Evolutionary conservation across 2,888 invertebrate genomes (phyloP), one percentile per base, ranked within the genome.

Genomic region (Macaria liturata): DNA sequence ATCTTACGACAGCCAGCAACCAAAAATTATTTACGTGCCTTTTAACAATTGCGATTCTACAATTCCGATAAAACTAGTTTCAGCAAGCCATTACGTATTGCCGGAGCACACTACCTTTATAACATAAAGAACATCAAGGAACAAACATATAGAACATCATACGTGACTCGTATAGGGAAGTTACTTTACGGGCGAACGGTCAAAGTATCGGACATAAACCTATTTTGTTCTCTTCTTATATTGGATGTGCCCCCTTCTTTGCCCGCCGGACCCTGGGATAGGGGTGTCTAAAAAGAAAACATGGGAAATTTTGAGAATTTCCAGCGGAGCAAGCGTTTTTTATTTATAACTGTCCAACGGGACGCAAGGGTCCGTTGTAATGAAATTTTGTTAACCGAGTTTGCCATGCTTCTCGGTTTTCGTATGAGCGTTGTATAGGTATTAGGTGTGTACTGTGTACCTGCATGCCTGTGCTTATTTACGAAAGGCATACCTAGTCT

Each of bases 151-250:
- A 49, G 45, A 52, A 59, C 55, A 59, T 60, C 57, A 64, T 59
- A 57, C 64, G 62, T 56, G 56, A 82, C 79, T 86, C 80, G 81
- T 77, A 80, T 74, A 86, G 83, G 81, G 82, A 85, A 90, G 87
- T 91, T 88, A 87, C 83, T 88, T 89, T 86, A 90, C 91, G 90
- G 90, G 76, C 85, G 85, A 90, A 83, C 87, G 91, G 91, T 91
- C 91, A 91, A 91, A 91, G 91, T 91, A 87, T 90, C 88, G 86
- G 86, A 88, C 90, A 89, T 91, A 91, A 91, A 91, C 90, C 91
- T 90, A 91, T 91, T 91, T 91, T 89, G 90, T 90, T 90, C 88
- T 90, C 87, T 91, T 91, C 91, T 91, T 91, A 91, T 91, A 91
- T 91, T 91, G 89, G 88, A 91, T 89, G 84, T 88, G 77, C 86